Evolutionary conservation across 2,113 vertebrate genomes (phyloP), one percentile per base, ranked within the genome.

Genomic region (rabbit (Oryctolagus cuniculus)): DNA sequence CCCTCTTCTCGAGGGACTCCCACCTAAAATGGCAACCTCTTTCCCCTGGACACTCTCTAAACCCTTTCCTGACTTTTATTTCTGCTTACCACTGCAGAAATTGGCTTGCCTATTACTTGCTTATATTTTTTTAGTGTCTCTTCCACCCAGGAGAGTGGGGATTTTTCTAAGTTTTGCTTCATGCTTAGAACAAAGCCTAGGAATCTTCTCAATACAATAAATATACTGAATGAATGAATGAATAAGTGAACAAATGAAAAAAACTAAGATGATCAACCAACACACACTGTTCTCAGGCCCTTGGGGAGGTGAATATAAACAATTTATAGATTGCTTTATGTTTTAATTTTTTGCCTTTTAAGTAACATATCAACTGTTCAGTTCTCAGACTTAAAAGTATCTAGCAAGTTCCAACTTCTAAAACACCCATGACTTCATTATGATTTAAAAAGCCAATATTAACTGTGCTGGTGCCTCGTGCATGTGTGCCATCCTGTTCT

Each of bases 341-440:
- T 67, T 84, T 87, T 21, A 16, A 75, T 63, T 74, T 85, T 66
- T 64, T 95, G 70, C 88, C 86, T 67, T 89, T 89, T 94, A 89
- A 83, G 49, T 87, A 91, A 91, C 73, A 79, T 53, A 85, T 44
- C 58, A 77, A 84, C 70, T 92, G 38, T 29, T 90, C 74, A 78
- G 87, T 69, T 25, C 51, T 94, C 63, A 86, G 81, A 95, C 94
- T 97, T 97, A 92, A 96, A 97, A 97, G 93, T 92, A 82, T 84
- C 78, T 74, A 73, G 69, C 74, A 91, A 86, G 90, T 51, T 93
- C 92, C 92, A 95, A 94, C 81, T 95, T 95, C 95, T 90, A 74
- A 89, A 78, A 75, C 72, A 81, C 67, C 67, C 49, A 77, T 55
- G 83, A 90, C 87, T 91, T 95, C 82, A 93, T 78, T 63, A 81